A percentile compares a stretch with the other conserved stretches of the same genome.
These are phyloP conservation scores for Vicugna pacos DNA, from an alignment of 2,113 vertebrate genomes.

Conservation along the genomic window DNA sequence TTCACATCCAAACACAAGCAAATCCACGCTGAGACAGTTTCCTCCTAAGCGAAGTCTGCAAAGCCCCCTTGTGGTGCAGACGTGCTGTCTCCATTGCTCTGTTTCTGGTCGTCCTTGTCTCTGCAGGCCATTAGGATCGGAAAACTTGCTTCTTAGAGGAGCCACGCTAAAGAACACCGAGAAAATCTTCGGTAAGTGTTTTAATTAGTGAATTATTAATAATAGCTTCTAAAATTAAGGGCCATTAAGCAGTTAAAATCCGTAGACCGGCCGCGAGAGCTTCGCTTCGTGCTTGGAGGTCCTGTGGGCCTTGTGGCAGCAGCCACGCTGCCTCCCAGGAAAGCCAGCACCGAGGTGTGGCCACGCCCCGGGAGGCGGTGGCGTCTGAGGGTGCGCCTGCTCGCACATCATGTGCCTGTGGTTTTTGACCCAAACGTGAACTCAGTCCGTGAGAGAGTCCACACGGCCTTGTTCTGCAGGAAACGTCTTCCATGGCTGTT, in stretches of 20 bases:
- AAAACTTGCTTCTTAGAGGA: slow-evolving; percentile 97
- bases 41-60: neutral
- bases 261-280: fast-evolving
- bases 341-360: fast-evolving
- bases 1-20: neutral
- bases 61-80: neutral
- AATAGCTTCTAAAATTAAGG: neutral
- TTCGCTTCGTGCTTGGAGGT: neutral
- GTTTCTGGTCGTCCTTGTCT: slow-evolving; percentile 42
- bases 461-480: fast-evolving
- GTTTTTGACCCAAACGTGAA: neutral
- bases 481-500: neutral
- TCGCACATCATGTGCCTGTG: neutral
- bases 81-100: neutral
- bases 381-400: fast-evolving
- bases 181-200: slow-evolving; percentile 93
- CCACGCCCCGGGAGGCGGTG: fast-evolving
- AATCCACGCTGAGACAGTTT: fast-evolving
- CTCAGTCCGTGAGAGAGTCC: fast-evolving
- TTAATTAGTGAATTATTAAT: neutral
- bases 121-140: slow-evolving; percentile 94
- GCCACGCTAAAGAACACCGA: slow-evolving; percentile 98
- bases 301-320: neutral
- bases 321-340: neutral
- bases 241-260: neutral